A percentile compares a stretch with the other conserved stretches of the same genome.
phyloP scores from a whole-genome alignment of 2,797 vertebrate genomes.

The Sebastes vulpes region DNA sequence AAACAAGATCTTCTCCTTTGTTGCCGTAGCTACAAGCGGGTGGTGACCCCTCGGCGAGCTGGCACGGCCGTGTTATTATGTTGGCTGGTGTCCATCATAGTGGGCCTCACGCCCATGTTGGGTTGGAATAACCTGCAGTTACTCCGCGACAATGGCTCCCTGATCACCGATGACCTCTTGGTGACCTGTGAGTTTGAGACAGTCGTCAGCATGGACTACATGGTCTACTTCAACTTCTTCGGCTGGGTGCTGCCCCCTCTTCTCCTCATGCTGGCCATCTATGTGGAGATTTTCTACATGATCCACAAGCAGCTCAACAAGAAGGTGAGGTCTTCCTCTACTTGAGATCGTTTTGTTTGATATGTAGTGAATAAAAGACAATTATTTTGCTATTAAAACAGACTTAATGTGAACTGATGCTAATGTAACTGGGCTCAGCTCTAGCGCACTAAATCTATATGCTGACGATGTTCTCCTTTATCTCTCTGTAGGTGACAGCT shows the following conservation, averaged over 20 bases:
- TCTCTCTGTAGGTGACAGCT: constrained; percentile 81
- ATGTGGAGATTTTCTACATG: constrained; percentile 96
- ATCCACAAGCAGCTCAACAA: constrained; percentile 97
- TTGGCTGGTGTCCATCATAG: constrained; percentile 93
- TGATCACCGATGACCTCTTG: constrained; percentile 74
- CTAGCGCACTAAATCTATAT: neutral
- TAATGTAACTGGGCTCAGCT: too few relatives aligned
- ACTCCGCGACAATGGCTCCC: constrained; percentile 79
- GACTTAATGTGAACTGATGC: neutral
- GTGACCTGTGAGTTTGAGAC: constrained; percentile 94
- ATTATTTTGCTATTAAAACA: neutral
- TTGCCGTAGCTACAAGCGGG: constrained; percentile 90
- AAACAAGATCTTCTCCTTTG: constrained; percentile 12
- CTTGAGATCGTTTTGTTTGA: neutral
- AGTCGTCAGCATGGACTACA: constrained; percentile 98
- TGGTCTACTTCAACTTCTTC: constrained; percentile 99
- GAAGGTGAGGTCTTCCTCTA: constrained; percentile 73
- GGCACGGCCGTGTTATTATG: constrained; percentile 91
- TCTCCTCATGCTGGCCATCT: constrained; percentile 94
- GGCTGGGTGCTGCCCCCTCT: constrained; percentile 96
- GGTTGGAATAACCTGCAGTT: constrained; percentile 94
- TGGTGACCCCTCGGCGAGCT: constrained; percentile 91
- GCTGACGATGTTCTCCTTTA: constrained; percentile 4
- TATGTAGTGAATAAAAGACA: neutral
- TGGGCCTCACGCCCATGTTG: constrained; percentile 95